Evolutionary conservation across 2,113 vertebrate species (phyloP).

Genomic region (Pterophyllum scalare): DNA sequence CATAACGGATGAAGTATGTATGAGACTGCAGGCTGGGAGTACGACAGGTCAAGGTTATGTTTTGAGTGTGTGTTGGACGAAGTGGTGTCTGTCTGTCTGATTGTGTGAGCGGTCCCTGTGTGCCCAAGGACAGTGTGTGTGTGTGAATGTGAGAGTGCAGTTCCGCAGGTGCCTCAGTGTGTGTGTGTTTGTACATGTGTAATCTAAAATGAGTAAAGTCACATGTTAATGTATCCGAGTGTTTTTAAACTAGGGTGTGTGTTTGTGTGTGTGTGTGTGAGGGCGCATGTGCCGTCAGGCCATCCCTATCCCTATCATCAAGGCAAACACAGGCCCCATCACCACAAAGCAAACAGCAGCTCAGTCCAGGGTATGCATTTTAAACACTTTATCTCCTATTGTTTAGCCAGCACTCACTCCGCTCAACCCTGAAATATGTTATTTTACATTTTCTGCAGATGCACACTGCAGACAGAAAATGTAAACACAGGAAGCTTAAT

Average conservation of each 20-base stretch:
- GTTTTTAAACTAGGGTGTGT: constrained; percentile 14
- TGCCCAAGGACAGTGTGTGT: constrained; percentile 41
- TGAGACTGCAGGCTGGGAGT: constrained; percentile 45
- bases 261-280: neutral
- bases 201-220: constrained; percentile 36
- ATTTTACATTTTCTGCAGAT: constrained; percentile 53
- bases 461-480: constrained; percentile 12
- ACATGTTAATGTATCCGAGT: constrained; percentile 13
- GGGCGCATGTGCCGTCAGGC: constrained; percentile 22
- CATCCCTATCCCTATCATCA: constrained; percentile 60
- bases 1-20: constrained; percentile 57
- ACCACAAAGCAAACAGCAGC: constrained; percentile 68
- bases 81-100: constrained; percentile 32
- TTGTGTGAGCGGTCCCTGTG: constrained; percentile 40
- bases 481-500: constrained; percentile 45
- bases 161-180: neutral
- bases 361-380: constrained; percentile 65
- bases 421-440: constrained; percentile 41
- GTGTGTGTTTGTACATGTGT: neutral
- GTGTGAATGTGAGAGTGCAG: neutral
- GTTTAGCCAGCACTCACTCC: constrained; percentile 40
- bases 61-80: constrained; percentile 45
- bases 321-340: constrained; percentile 70
- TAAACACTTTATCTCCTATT: constrained; percentile 59
- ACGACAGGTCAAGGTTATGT: constrained; percentile 68